Evolutionary conservation across 2,888 invertebrate species (phyloP).

Genomic region (Neuroscelio doddi): DNA sequence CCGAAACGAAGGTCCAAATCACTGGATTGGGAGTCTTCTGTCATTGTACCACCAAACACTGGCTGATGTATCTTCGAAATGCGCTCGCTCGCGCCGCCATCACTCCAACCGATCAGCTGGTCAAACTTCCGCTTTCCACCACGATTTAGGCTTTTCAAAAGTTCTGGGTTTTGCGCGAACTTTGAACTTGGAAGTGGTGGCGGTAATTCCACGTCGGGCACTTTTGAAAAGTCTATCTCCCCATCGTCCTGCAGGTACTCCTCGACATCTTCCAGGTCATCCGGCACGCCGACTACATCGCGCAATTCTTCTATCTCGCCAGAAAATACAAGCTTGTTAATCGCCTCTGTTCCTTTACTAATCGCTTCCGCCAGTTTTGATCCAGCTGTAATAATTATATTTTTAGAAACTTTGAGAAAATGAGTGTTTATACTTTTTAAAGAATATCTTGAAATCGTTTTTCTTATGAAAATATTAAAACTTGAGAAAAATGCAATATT

Average conservation of each 20-base stretch:
- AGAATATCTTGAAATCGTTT: too few species aligned
- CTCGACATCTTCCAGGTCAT: conserved; percentile 74
- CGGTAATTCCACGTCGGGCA: conserved; percentile 67
- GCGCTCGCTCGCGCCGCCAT: conserved; percentile 59
- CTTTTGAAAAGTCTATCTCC: conserved; percentile 69
- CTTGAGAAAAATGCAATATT: too few species aligned
- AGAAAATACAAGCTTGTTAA: conserved; percentile 84
- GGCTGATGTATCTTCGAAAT: conserved; percentile 63
- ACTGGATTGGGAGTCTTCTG: conserved; percentile 61
- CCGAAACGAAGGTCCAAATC: conserved; percentile 62
- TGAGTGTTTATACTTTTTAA: too few species aligned
- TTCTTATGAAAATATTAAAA: too few species aligned
- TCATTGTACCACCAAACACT: conserved; percentile 61
- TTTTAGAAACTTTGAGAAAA: too few species aligned
- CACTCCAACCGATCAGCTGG: conserved; percentile 68
- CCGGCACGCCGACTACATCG: conserved; percentile 82
- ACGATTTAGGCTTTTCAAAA: conserved; percentile 65
- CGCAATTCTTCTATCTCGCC: conserved; percentile 87
- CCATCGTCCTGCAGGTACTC: conserved; percentile 73
- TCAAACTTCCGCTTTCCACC: conserved; percentile 69
- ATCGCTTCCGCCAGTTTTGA: conserved; percentile 85
- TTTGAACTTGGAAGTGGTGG: conserved; percentile 70
- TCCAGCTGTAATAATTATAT: too few species aligned
- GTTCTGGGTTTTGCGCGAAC: conserved; percentile 69
- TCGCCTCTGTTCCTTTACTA: conserved; percentile 82